Base-by-base conservation (phyloP, 2,113 vertebrate genomes). In the Zonotrichia leucophrys region DNA sequence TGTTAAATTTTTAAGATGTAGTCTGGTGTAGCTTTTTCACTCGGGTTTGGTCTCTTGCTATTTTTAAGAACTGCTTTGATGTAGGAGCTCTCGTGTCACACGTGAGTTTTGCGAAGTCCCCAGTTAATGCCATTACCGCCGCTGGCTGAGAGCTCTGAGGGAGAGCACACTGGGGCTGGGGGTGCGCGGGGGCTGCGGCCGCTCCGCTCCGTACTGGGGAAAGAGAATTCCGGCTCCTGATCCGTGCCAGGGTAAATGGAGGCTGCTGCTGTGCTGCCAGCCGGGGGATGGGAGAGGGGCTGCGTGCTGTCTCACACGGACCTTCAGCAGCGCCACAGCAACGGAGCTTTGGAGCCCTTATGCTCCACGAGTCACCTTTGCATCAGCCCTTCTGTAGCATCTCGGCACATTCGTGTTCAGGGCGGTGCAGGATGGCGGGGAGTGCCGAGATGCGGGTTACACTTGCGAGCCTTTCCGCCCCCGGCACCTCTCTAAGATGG, bases 171-270 rank as follows among this genome's bases (percentile, higher is more conserved):
- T 4, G 12, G 44, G 62, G 64, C 50, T 2, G 64, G 49, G 10
- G 41, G 12, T 11, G 53, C 12, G 21, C 60, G 9, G 78, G 11
- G 30, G 46, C 69, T 10, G 60, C 50, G 33, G 10, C 27, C 2
- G 46, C 74, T 59, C 33, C 0, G 0, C 18, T 64, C 7, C 5
- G 9, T 9, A 2, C 0, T 0, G 23, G 67, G 37, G 31, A 42
- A 11, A 11, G 30, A 35, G 31, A 31, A 39, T 7, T 15, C 1
- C 16, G 24, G 23, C 22, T 18, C 53, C 9, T 9, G 46, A 11
- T 53, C n/a, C 37, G 12, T 1, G 23, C 53, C 25, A 35, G 37
- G 23, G 49, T n/a, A 6, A n/a, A 25, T 1, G 39, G 59, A 62
- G 19, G 3, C 70, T 22, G 35, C 23, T 72, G 25, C 63, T 5